Evolutionary conservation across 2,113 vertebrate species (phyloP), one percentile per base, ranked within the genome.

Genomic region (Menura novaehollandiae): DNA sequence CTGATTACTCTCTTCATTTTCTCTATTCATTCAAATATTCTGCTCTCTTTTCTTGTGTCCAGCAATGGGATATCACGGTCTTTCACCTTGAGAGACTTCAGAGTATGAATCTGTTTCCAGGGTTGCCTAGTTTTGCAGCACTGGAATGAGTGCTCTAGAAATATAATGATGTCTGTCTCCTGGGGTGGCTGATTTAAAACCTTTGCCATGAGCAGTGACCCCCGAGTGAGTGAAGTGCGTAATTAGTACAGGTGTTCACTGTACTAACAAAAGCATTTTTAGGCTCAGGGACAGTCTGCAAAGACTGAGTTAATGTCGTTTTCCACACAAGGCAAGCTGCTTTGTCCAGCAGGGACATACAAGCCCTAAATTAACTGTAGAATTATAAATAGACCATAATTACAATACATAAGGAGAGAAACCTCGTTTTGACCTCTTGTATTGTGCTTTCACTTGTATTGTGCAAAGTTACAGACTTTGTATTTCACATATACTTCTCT

Each of bases 241-340:
- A 96, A 94, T 97, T 95, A 92, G 93, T 95, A 97, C 97, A 97
- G 96, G 97, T 97, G 95, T 95, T 97, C 83, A 21, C 85, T 75
- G 80, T 91, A 91, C 84, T 74, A 93, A 97, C 90, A 94, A 93
- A 95, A 92, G 93, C 52, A 51, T 87, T 96, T 88, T 67, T 37
- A 68, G 85, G 60, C 82, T 81, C 82, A 37, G 41, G 90, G 89
- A 81, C 89, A 94, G 85, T 83, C 73, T 89, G 85, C 91, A 95
- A 85, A 94, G 94, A 82, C 93, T 89, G 93, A 97, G 80, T 93
- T 94, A 53, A 71, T 96, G 95, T 95, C 81, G 60, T 95, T 95
- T 95, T 95, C 97, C 93, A 89, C 89, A 94, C 92, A 75, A 46
- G 79, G 83, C 96, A 95, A 85, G 75, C 66, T 95, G 39, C 95